A percentile compares a stretch with the other conserved stretches of the same genome.
Conservation (phyloP, 2,888 invertebrate genomes). For the Nysson spinosus region DNA sequence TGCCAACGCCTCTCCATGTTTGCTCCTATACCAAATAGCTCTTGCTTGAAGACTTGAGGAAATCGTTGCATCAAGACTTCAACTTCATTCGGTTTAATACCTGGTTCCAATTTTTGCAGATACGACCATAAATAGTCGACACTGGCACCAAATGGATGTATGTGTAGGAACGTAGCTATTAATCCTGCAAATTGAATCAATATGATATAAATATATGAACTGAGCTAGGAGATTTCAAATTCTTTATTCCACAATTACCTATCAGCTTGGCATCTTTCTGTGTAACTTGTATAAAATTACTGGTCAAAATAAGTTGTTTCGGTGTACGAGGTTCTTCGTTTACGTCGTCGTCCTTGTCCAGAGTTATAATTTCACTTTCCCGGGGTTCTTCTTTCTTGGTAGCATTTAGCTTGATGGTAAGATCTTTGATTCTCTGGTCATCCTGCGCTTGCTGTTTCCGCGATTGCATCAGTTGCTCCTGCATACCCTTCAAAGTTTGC, state of each 20-base stretch:
- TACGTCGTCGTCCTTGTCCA: constrained; percentile 76
- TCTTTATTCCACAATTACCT: too few relatives aligned
- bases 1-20: constrained; percentile 92
- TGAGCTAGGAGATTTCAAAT: too few relatives aligned
- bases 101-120: constrained; percentile 88
- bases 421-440: constrained; percentile 79
- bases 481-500: constrained; percentile 82
- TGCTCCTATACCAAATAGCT: constrained; percentile 89
- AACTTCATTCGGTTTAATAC: constrained; percentile 85
- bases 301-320: constrained; percentile 64
- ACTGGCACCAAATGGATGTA: constrained; percentile 95
- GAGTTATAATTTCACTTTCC: constrained; percentile 78
- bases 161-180: constrained; percentile 92
- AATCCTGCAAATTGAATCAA: constrained; percentile 81
- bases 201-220: too few relatives aligned
- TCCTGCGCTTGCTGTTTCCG: constrained; percentile 80
- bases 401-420: constrained; percentile 76
- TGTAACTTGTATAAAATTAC: constrained; percentile 72
- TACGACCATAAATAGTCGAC: constrained; percentile 95
- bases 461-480: constrained; percentile 81
- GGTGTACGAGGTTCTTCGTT: constrained; percentile 72
- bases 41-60: constrained; percentile 88
- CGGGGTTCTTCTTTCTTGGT: constrained; percentile 73
- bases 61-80: constrained; percentile 88
- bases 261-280: constrained; percentile 87